These are phyloP conservation scores for Sylvicola cinctus DNA, from an alignment of 2,888 invertebrate species.

Conservation along the genomic window DNA sequence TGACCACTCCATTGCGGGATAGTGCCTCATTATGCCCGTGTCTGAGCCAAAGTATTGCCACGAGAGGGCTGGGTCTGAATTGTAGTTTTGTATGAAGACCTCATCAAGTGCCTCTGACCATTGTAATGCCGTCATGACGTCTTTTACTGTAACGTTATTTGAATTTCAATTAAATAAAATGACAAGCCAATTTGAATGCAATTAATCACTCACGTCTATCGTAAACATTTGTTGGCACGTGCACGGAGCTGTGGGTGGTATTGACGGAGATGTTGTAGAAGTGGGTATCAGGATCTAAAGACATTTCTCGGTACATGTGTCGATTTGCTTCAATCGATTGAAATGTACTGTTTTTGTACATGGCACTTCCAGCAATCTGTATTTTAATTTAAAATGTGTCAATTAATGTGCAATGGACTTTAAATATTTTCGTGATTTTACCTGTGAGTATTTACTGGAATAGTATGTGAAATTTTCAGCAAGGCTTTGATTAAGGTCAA, in stretches of 20 bases:
- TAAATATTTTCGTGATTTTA: slow-evolving; percentile 19
- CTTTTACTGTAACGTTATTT: no score
- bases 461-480: slow-evolving; percentile 38
- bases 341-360: slow-evolving; percentile 2
- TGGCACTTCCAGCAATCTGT: slow-evolving; percentile 15
- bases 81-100: slow-evolving; percentile 66
- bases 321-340: no score
- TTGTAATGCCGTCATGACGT: slow-evolving; percentile 53
- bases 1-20: slow-evolving; percentile 57
- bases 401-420: no score
- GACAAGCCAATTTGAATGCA: not conserved
- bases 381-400: not conserved
- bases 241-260: slow-evolving; percentile 64
- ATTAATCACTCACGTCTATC: slow-evolving; percentile 40
- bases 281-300: slow-evolving; percentile 51
- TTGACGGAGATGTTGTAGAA: slow-evolving; percentile 71
- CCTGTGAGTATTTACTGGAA: slow-evolving; percentile 59
- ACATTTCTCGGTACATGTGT: slow-evolving; percentile 32
- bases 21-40: slow-evolving; percentile 80
- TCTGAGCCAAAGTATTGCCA: slow-evolving; percentile 98
- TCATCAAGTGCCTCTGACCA: slow-evolving; percentile 80
- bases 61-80: slow-evolving; percentile 69
- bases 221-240: slow-evolving; percentile 86
- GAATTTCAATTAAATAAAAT: slow-evolving; percentile 1
- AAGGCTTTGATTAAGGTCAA: slow-evolving; percentile 27